Percentiles rank a stretch among this genome's conserved stretches.
Conservation (phyloP, 2,888 invertebrate species). For the Catotricha subobsoleta region DNA sequence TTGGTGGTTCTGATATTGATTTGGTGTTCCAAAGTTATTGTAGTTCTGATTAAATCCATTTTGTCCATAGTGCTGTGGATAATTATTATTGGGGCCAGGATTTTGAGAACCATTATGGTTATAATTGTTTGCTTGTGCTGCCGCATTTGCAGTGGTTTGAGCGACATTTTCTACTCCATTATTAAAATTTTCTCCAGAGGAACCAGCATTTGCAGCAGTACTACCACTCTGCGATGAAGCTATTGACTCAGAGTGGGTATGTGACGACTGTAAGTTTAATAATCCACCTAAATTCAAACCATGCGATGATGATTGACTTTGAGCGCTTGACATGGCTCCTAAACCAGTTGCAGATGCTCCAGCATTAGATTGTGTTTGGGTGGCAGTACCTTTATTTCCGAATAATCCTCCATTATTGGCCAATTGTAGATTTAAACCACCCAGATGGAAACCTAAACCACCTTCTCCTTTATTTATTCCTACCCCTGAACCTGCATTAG, state of each 20-base stretch:
- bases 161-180: neutral
- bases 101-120: neutral
- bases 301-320: neutral
- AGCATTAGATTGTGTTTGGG: conserved; percentile 1
- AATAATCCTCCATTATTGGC: conserved; percentile 1
- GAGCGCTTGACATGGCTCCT: neutral
- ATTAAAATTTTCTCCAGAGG: too few relatives aligned
- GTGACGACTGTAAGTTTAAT: neutral
- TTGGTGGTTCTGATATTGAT: neutral
- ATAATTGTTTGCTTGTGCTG: neutral
- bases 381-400: neutral
- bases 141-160: conserved; percentile 16
- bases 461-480: conserved; percentile 5
- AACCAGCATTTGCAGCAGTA: conserved; percentile 19
- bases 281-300: neutral
- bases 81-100: neutral
- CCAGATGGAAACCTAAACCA: conserved; percentile 18
- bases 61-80: neutral
- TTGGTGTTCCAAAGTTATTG: neutral
- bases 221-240: conserved; percentile 18
- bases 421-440: conserved; percentile 4
- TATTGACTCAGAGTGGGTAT: conserved; percentile 19
- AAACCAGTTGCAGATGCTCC: neutral
- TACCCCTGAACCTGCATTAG: conserved; percentile 15
- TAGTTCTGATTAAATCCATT: neutral